Base-by-base conservation (phyloP, 1,140 invertebrate genomes). In the Cyphomyrmex costatus region DNA sequence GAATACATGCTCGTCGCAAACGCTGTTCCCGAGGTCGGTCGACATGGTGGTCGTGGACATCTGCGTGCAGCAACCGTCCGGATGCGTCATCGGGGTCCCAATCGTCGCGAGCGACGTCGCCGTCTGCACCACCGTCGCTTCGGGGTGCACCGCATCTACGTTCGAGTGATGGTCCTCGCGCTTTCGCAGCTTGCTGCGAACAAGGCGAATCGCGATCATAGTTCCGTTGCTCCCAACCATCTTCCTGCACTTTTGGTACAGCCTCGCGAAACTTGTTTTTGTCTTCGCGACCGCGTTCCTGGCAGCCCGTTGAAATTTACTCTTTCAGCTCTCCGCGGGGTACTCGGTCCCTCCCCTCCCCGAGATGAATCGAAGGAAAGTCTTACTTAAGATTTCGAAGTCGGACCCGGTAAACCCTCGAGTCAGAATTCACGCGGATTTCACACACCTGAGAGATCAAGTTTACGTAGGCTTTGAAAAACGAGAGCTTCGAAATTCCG, bases 141-240 rank as follows among this genome's bases (percentile, higher is more conserved):
- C 96, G n/a, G 96, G 96, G 89, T 97, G 96, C 74, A 96, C 96
- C 80, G 96, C 95, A 90, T 96, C 96, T 85, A 83, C 36, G 36
- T 68, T 74, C 8, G 96, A 96, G 93, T 96, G 96, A 93, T 97
- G 96, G 91, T 98, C 97, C 95, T 98, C 97, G 84, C 97, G 96
- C 95, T 98, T 98, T 91, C 97, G 96, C 95, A 98, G 96, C 95
- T 98, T 98, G 95, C 97, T 98, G 96, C 97, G 97, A 95, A 98
- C 97, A 96, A 98, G 97, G 95, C 97, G 97, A 93, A 98, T 97
- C 92, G 97, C 97, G 95, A 97, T 97, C 96, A 98, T 96, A 93
- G 97, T 97, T 93, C 97, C 97, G 95, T 97, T 97, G 95, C 96
- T 97, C 94, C 97, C 97, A 92, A 97, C 97, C 97, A 97, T 97